These are phyloP conservation scores for Xiphorhynchus erythropygius DNA, from an alignment of 2,797 vertebrate genomes.

Conservation along the genomic window DNA sequence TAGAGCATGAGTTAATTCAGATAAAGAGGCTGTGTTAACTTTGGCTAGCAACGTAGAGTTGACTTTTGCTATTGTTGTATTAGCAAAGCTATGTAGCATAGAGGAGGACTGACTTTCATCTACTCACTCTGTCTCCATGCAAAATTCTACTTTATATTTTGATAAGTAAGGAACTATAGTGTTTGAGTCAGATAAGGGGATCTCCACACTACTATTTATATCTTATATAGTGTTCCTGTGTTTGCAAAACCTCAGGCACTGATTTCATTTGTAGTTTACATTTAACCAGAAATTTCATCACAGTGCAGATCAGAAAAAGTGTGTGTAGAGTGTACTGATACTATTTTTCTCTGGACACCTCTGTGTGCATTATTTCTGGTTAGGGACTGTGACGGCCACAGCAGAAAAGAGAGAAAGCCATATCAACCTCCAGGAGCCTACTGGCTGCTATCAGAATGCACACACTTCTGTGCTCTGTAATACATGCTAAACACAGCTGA, in stretches of 20 bases:
- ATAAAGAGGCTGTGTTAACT: neutral
- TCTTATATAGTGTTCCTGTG: neutral
- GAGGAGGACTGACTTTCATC: neutral
- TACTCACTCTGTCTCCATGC: neutral
- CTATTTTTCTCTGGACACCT: neutral
- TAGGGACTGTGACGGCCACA: neutral
- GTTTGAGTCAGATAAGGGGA: neutral
- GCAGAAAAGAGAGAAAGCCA: neutral
- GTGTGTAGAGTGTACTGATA: rapidly evolving
- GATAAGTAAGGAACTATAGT: neutral
- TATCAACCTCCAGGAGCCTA: neutral
- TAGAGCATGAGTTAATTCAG: neutral
- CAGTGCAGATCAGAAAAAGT: neutral
- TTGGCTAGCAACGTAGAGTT: neutral
- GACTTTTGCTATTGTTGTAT: neutral
- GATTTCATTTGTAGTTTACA: neutral
- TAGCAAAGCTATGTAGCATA: neutral
- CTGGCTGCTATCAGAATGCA: neutral
- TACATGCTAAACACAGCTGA: neutral
- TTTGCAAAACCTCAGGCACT: neutral
- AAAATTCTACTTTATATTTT: neutral
- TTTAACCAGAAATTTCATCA: neutral
- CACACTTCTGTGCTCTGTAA: neutral
- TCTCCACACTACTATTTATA: neutral
- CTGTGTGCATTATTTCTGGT: neutral